Evolutionary conservation across 2,888 invertebrate genomes (phyloP).

Genomic region (Aricia artaxerxes): DNA sequence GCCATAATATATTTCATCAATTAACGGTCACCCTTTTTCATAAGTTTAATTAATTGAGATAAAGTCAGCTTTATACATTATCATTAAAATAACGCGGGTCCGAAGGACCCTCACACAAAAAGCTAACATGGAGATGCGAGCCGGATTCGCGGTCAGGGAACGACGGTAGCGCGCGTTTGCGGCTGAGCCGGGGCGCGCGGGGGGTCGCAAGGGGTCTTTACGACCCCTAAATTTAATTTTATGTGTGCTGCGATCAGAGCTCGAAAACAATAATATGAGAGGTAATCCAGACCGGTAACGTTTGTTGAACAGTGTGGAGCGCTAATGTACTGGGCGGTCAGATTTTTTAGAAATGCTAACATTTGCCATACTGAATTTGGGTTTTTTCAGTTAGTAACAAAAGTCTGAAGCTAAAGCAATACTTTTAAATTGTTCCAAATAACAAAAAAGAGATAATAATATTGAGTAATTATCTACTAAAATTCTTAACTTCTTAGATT

Average conservation of each 20-base stretch:
- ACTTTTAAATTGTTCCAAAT: too few species aligned
- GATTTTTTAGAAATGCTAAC: too few species aligned
- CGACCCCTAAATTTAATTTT: constrained; percentile 69
- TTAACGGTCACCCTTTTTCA: constrained; percentile 13
- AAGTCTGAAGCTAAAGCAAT: neutral
- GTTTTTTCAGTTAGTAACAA: neutral
- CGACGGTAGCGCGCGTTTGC: constrained; percentile 62
- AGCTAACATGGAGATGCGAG: constrained; percentile 46
- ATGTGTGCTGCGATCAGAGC: constrained; percentile 53
- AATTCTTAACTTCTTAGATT: neutral
- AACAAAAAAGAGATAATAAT: neutral
- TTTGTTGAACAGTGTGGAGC: neutral
- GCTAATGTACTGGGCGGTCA: neutral
- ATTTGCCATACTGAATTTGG: too few species aligned
- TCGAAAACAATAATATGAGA: constrained; percentile 45
- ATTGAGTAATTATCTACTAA: neutral
- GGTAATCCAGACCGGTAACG: constrained; percentile 41
- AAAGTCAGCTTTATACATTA: constrained; percentile 23
- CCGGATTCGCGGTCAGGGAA: constrained; percentile 61
- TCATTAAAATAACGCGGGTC: constrained; percentile 28
- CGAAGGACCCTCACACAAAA: constrained; percentile 24
- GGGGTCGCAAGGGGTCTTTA: constrained; percentile 50
- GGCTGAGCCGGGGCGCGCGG: constrained; percentile 52
- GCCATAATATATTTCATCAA: constrained; percentile 8
- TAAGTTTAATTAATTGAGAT: constrained; percentile 25